phyloP scores from a whole-genome alignment of 2,888 invertebrate species.

The Branchipolynoe longqiensis region DNA sequence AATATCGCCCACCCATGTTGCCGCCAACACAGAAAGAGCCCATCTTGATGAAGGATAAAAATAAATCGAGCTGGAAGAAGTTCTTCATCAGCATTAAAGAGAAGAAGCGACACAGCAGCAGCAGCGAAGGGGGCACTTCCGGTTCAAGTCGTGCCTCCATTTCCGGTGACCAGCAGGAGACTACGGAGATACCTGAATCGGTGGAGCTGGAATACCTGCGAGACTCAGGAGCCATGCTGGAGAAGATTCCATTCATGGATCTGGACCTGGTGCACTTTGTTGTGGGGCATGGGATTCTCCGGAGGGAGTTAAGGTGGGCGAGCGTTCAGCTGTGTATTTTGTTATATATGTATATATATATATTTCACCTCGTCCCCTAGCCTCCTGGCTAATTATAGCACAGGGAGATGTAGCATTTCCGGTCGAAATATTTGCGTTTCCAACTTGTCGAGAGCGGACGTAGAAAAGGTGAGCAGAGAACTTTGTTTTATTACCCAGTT shows the following conservation, averaged over 20 bases:
- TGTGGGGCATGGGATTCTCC: slow-evolving; percentile 69
- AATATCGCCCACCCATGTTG: too few relatives aligned
- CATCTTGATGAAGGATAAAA: slow-evolving; percentile 49
- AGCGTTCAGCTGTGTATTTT: too few relatives aligned
- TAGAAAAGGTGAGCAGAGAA: too few relatives aligned
- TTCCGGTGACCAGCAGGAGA: not conserved
- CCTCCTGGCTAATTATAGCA: too few relatives aligned
- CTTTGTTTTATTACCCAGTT: too few relatives aligned
- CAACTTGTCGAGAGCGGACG: too few relatives aligned
- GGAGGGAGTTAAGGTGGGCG: slow-evolving; percentile 67
- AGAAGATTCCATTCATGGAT: slow-evolving; percentile 64
- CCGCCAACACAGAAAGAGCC: slow-evolving; percentile 46
- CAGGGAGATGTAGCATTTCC: too few relatives aligned
- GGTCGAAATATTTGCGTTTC: too few relatives aligned
- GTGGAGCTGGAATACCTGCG: slow-evolving; percentile 27
- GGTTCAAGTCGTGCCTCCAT: not conserved
- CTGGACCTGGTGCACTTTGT: slow-evolving; percentile 68
- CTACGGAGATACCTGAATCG: not conserved
- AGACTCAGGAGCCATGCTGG: slow-evolving; percentile 52
- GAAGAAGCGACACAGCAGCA: slow-evolving; percentile 32
- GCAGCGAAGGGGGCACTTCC: too few relatives aligned
- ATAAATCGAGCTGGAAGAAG: slow-evolving; percentile 60
- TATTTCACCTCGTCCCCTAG: too few relatives aligned
- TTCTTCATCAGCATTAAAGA: slow-evolving; percentile 36
- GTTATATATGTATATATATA: too few relatives aligned